These are phyloP conservation scores for Anhinga rufa DNA, from an alignment of 2,113 vertebrate species.

Conservation along the genomic window DNA sequence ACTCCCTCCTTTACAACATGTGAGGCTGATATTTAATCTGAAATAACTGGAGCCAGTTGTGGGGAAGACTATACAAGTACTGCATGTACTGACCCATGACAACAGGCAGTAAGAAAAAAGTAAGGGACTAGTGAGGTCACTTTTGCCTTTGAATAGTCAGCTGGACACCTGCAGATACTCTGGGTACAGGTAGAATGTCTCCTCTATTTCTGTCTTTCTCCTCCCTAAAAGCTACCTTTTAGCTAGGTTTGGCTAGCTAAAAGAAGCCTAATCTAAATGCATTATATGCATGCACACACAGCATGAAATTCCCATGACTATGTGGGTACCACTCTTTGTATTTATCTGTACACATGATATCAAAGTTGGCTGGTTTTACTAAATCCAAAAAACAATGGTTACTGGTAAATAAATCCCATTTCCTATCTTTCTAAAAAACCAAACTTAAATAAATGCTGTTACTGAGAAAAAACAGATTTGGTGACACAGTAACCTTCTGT, in stretches of 20 bases:
- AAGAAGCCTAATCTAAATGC: neutral
- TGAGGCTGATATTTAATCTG: neutral
- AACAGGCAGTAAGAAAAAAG: neutral
- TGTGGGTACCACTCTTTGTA: neutral
- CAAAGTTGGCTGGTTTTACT: neutral
- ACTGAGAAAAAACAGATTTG: neutral
- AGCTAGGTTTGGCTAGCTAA: neutral
- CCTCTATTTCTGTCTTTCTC: neutral
- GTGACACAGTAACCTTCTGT: neutral
- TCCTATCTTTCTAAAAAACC: neutral
- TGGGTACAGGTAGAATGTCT: neutral
- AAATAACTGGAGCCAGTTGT: neutral
- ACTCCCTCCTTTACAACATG: neutral
- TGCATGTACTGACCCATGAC: accelerated
- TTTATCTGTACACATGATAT: neutral
- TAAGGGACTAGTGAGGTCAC: neutral
- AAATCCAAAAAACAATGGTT: neutral
- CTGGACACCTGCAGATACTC: neutral
- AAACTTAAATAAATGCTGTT: neutral
- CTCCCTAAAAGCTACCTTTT: neutral
- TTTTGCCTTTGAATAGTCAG: neutral
- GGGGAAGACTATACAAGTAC: neutral
- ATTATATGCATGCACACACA: neutral
- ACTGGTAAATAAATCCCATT: neutral
- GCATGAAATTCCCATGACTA: neutral